Conservation (phyloP, 2,113 vertebrate genomes). For the Gopherus evgoodei region DNA sequence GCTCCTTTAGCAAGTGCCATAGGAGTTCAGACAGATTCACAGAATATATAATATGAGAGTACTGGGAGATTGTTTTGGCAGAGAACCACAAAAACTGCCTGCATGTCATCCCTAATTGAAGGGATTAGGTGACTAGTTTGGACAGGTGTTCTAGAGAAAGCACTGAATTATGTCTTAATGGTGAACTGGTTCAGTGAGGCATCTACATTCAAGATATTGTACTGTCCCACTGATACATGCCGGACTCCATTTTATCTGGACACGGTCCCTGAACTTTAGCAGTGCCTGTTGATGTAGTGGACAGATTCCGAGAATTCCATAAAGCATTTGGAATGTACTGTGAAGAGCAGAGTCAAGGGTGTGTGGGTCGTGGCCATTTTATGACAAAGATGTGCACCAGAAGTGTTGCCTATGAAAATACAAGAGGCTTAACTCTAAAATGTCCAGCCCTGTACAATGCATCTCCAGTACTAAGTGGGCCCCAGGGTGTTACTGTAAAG, state of each 20-base stretch:
- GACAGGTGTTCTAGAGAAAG: background rate
- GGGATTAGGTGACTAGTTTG: background rate
- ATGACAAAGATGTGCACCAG: background rate
- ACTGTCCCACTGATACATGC: background rate
- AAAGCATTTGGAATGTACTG: background rate
- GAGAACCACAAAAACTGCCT: accelerated
- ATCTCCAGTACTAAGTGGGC: background rate
- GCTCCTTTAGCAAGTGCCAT: background rate
- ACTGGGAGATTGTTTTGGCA: background rate
- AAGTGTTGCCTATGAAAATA: background rate
- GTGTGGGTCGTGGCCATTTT: background rate
- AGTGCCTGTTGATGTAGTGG: background rate
- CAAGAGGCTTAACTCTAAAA: background rate
- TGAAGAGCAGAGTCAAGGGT: background rate
- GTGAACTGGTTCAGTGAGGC: accelerated
- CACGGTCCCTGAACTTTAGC: background rate
- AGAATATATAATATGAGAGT: background rate
- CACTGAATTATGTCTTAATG: accelerated
- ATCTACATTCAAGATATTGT: background rate
- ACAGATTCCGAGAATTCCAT: background rate
- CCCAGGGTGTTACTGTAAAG: background rate
- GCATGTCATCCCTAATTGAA: accelerated
- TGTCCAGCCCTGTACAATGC: accelerated
- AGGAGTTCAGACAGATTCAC: background rate
- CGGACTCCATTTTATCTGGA: background rate